A percentile compares a stretch with the other conserved stretches of the same genome.
These are phyloP conservation scores for Oryctes rhinoceros DNA, from an alignment of 1,140 invertebrate genomes.

Conservation along the genomic window DNA sequence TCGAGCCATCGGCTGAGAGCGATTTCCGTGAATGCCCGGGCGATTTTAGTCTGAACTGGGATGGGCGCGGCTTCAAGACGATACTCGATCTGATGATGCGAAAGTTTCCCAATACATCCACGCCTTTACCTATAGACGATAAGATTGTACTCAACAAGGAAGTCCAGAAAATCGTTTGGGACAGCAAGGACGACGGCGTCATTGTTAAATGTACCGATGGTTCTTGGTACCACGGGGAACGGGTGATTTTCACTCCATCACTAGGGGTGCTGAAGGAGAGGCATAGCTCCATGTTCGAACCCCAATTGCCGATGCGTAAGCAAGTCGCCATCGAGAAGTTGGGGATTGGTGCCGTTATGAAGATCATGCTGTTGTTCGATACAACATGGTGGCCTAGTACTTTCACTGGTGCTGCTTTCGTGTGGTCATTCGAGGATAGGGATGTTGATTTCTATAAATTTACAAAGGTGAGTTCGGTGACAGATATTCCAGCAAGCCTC, in stretches of 20 bases:
- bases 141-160: constrained; percentile 51
- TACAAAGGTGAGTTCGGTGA: neutral
- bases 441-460: neutral
- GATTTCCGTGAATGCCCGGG: constrained; percentile 51
- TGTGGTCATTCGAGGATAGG: constrained; percentile 63
- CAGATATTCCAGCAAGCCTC: neutral
- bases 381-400: constrained; percentile 67
- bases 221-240: constrained; percentile 66
- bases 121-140: constrained; percentile 49
- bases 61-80: constrained; percentile 51
- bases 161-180: constrained; percentile 50
- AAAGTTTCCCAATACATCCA: constrained; percentile 49
- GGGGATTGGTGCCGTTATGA: constrained; percentile 76
- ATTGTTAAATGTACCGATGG: constrained; percentile 63
- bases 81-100: constrained; percentile 53
- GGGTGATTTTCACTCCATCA: constrained; percentile 74
- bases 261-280: constrained; percentile 75
- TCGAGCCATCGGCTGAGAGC: constrained; percentile 44
- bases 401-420: constrained; percentile 62
- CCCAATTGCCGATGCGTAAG: constrained; percentile 69
- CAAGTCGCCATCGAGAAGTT: constrained; percentile 70
- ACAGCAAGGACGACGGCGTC: constrained; percentile 41
- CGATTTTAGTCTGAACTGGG: constrained; percentile 51
- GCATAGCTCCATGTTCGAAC: constrained; percentile 68
- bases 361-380: constrained; percentile 77